A percentile compares a stretch with the other conserved stretches of the same genome.
Conservation (phyloP, 2,888 invertebrate species). For the Andrena bicolor region DNA sequence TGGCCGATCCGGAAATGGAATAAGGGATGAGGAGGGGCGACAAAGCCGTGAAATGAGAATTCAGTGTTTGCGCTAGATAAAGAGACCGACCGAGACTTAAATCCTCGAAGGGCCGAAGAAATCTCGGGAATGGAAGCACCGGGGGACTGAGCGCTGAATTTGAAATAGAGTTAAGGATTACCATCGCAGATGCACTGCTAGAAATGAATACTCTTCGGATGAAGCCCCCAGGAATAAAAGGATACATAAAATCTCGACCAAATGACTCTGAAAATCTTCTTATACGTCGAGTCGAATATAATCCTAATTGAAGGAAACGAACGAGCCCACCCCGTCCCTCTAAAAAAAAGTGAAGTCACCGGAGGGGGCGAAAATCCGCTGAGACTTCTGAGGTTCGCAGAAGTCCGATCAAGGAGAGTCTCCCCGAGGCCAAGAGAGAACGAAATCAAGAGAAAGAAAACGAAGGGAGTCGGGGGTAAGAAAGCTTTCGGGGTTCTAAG, state of each 20-base stretch:
- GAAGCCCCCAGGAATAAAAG: neutral
- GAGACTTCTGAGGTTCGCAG: neutral
- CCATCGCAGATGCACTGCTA: neutral
- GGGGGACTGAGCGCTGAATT: conserved; percentile 1
- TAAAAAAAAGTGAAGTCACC: neutral
- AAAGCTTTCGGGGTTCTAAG: conserved; percentile 75
- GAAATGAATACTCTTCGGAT: neutral
- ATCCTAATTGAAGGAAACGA: conserved; percentile 3
- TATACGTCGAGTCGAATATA: neutral
- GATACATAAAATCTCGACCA: neutral
- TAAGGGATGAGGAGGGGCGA: conserved; percentile 42
- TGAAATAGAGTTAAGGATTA: neutral
- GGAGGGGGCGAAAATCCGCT: conserved; percentile 2
- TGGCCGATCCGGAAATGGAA: conserved; percentile 56
- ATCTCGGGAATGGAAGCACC: conserved; percentile 23
- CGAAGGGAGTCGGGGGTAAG: conserved; percentile 38
- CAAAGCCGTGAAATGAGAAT: conserved; percentile 61
- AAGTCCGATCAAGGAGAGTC: neutral
- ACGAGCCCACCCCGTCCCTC: neutral
- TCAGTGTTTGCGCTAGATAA: conserved; percentile 59
- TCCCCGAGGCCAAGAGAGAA: conserved; percentile 6
- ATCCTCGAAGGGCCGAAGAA: conserved; percentile 32
- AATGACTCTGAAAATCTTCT: neutral
- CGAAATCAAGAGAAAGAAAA: conserved; percentile 25
- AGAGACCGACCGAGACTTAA: conserved; percentile 44